phyloP scores from a whole-genome alignment of 2,113 vertebrate genomes.

The Vanacampus margaritifer region DNA sequence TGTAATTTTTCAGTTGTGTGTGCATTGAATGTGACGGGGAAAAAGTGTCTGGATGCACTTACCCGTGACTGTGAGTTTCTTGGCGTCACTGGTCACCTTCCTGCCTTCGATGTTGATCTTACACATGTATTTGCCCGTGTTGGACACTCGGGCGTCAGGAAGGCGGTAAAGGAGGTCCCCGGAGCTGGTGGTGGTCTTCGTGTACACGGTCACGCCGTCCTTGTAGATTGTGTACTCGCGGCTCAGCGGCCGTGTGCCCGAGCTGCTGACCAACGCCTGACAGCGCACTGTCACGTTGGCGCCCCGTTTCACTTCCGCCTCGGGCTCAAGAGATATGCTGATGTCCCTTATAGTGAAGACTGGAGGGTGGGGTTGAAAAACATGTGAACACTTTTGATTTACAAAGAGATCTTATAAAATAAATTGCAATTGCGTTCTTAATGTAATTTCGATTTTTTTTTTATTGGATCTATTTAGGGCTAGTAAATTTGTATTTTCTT shows the following conservation, averaged over 20 bases:
- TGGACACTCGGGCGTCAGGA: slow-evolving; percentile 27
- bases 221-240: slow-evolving; percentile 60
- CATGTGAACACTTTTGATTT: neutral
- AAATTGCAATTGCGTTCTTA: neutral
- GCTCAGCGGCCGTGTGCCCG: neutral
- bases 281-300: slow-evolving; percentile 62
- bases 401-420: neutral
- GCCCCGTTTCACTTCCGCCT: slow-evolving; percentile 33
- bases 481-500: neutral
- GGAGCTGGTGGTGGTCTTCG: slow-evolving; percentile 21
- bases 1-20: too few relatives aligned
- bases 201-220: slow-evolving; percentile 13
- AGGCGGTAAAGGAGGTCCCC: slow-evolving; percentile 39
- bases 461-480: too few relatives aligned
- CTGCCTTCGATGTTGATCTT: slow-evolving; percentile 12
- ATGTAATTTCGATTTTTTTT: neutral
- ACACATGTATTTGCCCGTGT: slow-evolving; percentile 67
- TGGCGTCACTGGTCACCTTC: accelerated
- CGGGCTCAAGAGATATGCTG: slow-evolving; percentile 51
- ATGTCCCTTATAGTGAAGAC: slow-evolving; percentile 34
- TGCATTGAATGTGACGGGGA: neutral
- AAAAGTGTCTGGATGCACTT: neutral
- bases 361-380: slow-evolving; percentile 9
- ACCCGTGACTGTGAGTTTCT: slow-evolving; percentile 64
- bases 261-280: slow-evolving; percentile 20